Evolutionary conservation across 2,888 invertebrate genomes (phyloP), one percentile per base, ranked within the genome.

Genomic region (Pocota personata): DNA sequence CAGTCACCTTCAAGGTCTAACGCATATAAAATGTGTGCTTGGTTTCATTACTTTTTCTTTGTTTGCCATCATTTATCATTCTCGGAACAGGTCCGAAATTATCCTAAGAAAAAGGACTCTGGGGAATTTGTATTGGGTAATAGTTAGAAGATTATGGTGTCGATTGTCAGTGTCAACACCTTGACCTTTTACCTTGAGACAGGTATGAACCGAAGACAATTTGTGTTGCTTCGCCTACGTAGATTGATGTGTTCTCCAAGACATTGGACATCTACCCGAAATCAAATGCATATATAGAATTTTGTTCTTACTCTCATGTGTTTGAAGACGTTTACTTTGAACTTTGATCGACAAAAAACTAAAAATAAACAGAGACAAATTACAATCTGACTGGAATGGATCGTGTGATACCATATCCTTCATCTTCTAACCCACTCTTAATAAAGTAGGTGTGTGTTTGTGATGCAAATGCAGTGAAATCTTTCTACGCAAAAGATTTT

Each of bases 51-150:
- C 40, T 37, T 52, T 52, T 40, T 50, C 52, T 52, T 60, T 62
- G 62, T 52, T 62, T 4, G 12, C 19, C 52, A 43, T 75, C 73
- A 62, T 75, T 72, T 72, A 60, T 72, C 72, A 75, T 30, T 75
- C 62, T 52, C 48, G 6, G 58, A 46, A 16, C 73, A 40, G 50
- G 35, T 48, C 16, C 19, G 46, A 19, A 57, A 24, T 46, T 71
- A 46, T 46, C 57, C 21, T 19, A 8, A 46, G 57, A 57, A 43
- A 30, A 46, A 57, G 19, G 43, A 32, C 32, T 58, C 46, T 58
- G 32, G 12, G 46, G n/a, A 57, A 57, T 58, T 55, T 58, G 19
- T 48, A 3, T 24, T 35, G 37, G 21, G 73, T 27, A 73, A 62
- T 73, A 62, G 48, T 37, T 40, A 30, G 30, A 52, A 21, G 64